Percentiles rank a stretch among this genome's conserved stretches.
Conservation (phyloP, 2,888 invertebrate species). For the Galerucella calmariensis region DNA sequence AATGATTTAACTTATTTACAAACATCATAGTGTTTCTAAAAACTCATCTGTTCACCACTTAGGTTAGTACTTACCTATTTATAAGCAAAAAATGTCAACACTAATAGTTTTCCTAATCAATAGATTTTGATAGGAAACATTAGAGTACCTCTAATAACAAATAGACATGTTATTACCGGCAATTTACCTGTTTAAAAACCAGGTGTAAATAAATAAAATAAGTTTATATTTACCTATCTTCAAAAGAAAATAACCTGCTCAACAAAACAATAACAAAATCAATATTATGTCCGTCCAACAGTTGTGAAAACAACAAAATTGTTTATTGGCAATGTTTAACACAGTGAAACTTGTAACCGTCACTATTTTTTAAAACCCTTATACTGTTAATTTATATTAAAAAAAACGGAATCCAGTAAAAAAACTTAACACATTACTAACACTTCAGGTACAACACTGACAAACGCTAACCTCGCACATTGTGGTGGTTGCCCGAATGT, state of each 20-base stretch:
- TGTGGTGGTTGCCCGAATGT: conserved; percentile 1
- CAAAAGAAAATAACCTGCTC: not conserved
- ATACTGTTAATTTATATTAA: not conserved
- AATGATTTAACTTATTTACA: no score
- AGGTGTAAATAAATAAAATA: not conserved
- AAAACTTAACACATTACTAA: not conserved
- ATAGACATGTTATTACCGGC: not conserved
- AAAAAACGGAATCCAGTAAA: not conserved
- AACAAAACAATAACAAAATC: not conserved
- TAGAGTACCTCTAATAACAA: not conserved
- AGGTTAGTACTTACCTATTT: no score
- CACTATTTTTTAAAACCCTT: not conserved
- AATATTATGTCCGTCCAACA: not conserved
- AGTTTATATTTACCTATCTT: not conserved
- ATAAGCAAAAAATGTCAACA: no score
- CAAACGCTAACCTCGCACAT: conserved; percentile 4
- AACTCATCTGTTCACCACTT: no score
- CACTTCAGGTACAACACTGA: not conserved
- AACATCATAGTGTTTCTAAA: no score
- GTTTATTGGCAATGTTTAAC: not conserved
- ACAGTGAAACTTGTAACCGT: not conserved
- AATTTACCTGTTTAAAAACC: not conserved
- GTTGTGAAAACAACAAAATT: not conserved
- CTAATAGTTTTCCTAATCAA: no score
- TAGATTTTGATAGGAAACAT: no score